Evolutionary conservation across 2,888 invertebrate species (phyloP), one percentile per base, ranked within the genome.

Genomic region (Dromius quadrimaculatus): DNA sequence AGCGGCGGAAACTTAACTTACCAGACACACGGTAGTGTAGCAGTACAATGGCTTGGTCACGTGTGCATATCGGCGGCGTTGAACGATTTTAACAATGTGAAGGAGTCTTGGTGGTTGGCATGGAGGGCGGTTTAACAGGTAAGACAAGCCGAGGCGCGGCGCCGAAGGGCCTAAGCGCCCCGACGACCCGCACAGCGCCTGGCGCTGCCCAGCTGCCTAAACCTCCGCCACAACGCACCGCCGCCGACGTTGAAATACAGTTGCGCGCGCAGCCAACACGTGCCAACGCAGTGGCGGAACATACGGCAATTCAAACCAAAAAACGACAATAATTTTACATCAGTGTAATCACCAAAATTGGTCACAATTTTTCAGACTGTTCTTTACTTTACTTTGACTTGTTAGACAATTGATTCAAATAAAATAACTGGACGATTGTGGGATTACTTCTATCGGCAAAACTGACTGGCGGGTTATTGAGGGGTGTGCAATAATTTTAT

Each of bases 1-100:
- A 9, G 15, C 17, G 17, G 11, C 43, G 43, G 43, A 43, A 43
- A 19, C 43, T 8, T 1, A 6, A 15, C 15, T 43, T n/a, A 50
- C 64, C 23, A 15, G 36, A 11, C 38, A 11, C 20, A 20, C 59
- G 32, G 80, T 78, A 79, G 78, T 79, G 80, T 82, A 81, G 80
- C 80, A 81, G 81, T 80, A 80, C 78, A 78, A 78, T 78, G 76
- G 77, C 76, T 77, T 80, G 81, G 80, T 82, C 82, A 82, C 81
- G 81, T 82, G 82, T 80, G 64, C 20, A 36, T 15, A 43, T 63
- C 38, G 20, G 50, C 23, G 38, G 41, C 34, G 64, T 54, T 69
- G 65, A 66, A 45, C 61, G 64, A 71, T 13, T 28, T 3, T 19
- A 59, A 13, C 57, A 59, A 20, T 5, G 23, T 19, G 15, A 15